phyloP scores from a whole-genome alignment of 2,113 vertebrate genomes.

The Anoplopoma fimbria region DNA sequence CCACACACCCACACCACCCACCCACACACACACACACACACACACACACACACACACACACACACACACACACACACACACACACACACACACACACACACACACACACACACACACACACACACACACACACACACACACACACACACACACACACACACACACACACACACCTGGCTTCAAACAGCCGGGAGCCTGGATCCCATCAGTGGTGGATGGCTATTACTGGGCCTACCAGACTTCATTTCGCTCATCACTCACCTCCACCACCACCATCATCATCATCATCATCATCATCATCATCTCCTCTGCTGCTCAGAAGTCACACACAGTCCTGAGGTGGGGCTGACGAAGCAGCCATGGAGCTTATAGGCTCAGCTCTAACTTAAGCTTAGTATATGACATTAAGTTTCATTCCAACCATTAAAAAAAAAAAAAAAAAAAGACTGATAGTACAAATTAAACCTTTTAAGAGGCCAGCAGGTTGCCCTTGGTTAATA shows the following conservation, averaged over 20 bases:
- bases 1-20: too few relatives aligned
- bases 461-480: conserved; percentile 16
- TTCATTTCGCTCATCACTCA: conserved; percentile 22
- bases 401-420: conserved; percentile 47
- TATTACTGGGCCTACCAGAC: conserved; percentile 35
- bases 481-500: conserved; percentile 39
- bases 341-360: conserved; percentile 57
- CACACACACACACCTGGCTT: conserved; percentile 31
- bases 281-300: background rate
- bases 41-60: conserved; percentile 24
- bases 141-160: conserved; percentile 27
- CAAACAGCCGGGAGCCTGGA: conserved; percentile 35
- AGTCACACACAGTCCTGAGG: conserved; percentile 20
- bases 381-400: conserved; percentile 5
- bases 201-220: conserved; percentile 36
- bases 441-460: conserved; percentile 44
- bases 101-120: conserved; percentile 28
- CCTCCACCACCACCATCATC: background rate
- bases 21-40: conserved; percentile 29
- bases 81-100: conserved; percentile 20
- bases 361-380: conserved; percentile 56
- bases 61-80: conserved; percentile 26
- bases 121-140: conserved; percentile 26
- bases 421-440: background rate
- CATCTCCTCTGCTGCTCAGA: conserved; percentile 12